Percentiles rank a stretch among this genome's conserved stretches.
These are phyloP conservation scores for Salvelinus namaycush DNA, from an alignment of 2,113 vertebrate genomes.

Conservation along the genomic window DNA sequence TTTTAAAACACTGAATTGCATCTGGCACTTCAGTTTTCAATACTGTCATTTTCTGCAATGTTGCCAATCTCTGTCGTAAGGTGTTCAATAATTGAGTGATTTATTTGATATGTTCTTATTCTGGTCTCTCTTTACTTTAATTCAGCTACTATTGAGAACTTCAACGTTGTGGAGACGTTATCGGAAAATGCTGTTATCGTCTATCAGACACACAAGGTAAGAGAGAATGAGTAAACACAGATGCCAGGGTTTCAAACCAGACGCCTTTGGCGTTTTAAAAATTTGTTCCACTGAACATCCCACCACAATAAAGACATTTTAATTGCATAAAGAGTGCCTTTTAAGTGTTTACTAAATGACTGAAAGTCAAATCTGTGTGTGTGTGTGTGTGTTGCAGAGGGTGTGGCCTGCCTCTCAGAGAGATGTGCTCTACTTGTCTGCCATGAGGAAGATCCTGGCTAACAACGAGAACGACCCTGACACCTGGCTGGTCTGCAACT, in stretches of 20 bases:
- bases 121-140: slow-evolving; percentile 13
- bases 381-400: slow-evolving; percentile 72
- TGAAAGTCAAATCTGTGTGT: not conserved
- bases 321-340: not conserved
- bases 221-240: not conserved
- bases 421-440: slow-evolving; percentile 93
- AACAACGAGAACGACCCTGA: slow-evolving; percentile 93
- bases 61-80: too few relatives aligned
- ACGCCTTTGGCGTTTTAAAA: not conserved
- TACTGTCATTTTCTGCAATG: too few relatives aligned
- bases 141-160: slow-evolving; percentile 94
- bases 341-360: too few relatives aligned
- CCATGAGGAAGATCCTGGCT: slow-evolving; percentile 87
- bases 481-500: slow-evolving; percentile 98
- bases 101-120: too few relatives aligned
- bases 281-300: too few relatives aligned
- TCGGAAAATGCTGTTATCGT: slow-evolving; percentile 90
- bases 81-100: too few relatives aligned
- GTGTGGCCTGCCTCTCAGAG: slow-evolving; percentile 98
- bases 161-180: slow-evolving; percentile 90
- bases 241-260: too few relatives aligned
- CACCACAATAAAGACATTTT: too few relatives aligned
- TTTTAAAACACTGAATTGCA: too few relatives aligned
- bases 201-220: slow-evolving; percentile 95
- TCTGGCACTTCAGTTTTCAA: too few relatives aligned